phyloP scores from a whole-genome alignment of 2,113 vertebrate genomes.

The Apodemus sylvaticus region DNA sequence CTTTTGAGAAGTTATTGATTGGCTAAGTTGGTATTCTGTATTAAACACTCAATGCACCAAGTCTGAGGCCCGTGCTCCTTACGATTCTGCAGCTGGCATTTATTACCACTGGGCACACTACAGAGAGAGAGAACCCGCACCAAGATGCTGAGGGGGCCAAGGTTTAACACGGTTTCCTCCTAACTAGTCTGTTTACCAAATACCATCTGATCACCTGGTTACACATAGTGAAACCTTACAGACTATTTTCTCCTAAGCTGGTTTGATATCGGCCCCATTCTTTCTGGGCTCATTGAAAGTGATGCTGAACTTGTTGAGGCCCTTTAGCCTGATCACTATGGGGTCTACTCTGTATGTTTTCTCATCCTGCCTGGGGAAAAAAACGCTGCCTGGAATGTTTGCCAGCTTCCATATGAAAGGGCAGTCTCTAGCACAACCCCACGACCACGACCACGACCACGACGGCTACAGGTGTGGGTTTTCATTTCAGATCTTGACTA shows the following conservation, averaged over 20 bases:
- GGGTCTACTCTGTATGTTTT: background rate
- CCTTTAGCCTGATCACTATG: too few relatives aligned
- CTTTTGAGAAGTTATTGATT: background rate
- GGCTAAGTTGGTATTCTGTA: background rate
- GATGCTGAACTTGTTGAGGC: background rate
- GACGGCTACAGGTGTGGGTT: background rate
- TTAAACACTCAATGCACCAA: background rate
- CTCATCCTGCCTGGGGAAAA: background rate
- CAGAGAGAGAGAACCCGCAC: background rate
- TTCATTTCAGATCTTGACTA: constrained; percentile 30
- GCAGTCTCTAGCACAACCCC: background rate
- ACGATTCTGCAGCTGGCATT: background rate
- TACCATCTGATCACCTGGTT: background rate
- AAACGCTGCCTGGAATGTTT: constrained; percentile 29
- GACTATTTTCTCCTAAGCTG: background rate
- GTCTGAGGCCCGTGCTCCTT: background rate
- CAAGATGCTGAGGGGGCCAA: background rate
- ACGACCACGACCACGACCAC: background rate
- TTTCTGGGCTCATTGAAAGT: background rate
- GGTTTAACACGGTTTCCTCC: background rate
- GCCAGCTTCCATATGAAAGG: constrained; percentile 29
- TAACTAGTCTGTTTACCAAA: background rate
- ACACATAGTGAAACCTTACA: background rate
- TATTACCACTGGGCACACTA: background rate
- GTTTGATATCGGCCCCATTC: background rate